Base-by-base conservation (phyloP, 2,888 invertebrate genomes). In the Eretmocerus hayati region DNA sequence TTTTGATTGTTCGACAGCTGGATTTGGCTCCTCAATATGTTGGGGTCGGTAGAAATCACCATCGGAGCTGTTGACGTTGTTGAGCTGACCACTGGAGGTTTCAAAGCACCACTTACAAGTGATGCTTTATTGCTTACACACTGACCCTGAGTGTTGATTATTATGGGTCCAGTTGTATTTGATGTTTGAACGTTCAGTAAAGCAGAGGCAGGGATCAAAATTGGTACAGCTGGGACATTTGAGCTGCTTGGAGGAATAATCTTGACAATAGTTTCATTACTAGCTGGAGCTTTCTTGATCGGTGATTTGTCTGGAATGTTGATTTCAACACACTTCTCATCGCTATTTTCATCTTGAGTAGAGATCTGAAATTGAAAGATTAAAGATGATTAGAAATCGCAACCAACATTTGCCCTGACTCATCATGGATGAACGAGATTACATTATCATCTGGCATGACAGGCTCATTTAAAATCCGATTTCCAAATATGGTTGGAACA, bases 401-500 rank as follows among this genome's bases (percentile, higher is more conserved):
- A n/a, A n/a, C n/a, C n/a, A n/a, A n/a, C n/a, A n/a, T n/a, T n/a
- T n/a, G n/a, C n/a, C n/a, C n/a, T n/a, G n/a, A n/a, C n/a, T n/a
- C n/a, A n/a, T n/a, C n/a, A n/a, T n/a, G n/a, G n/a, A n/a, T n/a
- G n/a, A n/a, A n/a, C n/a, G n/a, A n/a, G n/a, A n/a, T n/a, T n/a
- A n/a, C n/a, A n/a, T n/a, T n/a, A n/a, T n/a, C n/a, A n/a, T n/a
- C n/a, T n/a, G n/a, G n/a, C n/a, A n/a, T n/a, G n/a, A n/a, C n/a
- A n/a, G 31, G 9, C 6, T 52, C 26, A 42, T 48, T 13, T 11
- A 45, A 21, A 23, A 42, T 19, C 5, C 19, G 36, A 33, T 46
- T 18, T 11, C 39, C 39, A 38, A 52, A 52, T 16, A 52, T 40
- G 31, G 49, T 50, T 16, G 53, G 53, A n/a, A 53, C 41, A 26